Base-by-base conservation (phyloP, 2,797 vertebrate genomes). In the Arrhamphus sclerolepis region DNA sequence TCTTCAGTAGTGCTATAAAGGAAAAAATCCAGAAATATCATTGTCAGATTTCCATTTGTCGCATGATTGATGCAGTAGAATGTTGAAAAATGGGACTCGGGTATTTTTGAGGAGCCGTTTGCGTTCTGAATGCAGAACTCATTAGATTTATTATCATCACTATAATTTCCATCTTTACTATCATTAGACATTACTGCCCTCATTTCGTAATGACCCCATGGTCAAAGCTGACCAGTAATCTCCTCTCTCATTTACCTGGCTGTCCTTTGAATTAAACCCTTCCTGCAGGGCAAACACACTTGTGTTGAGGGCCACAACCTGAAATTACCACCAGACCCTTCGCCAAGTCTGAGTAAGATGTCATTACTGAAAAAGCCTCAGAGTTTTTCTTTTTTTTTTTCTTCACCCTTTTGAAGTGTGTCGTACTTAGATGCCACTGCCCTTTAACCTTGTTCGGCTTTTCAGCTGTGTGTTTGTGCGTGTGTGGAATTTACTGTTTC, bases 371-470 rank as follows among this genome's bases (percentile, higher is more conserved):
- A 76, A 68, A 60, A 71, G 54, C 72, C 67, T 77, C 58, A 7
- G 61, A 62, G 64, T 80, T 44, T 76, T 68, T 29, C 1, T 29
- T 29, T 29, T 29, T 7, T 7, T 29, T 13, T 34, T 34, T 11
- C 13, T 78, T 72, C 42, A 66, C 58, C 66, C 84, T 77, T 86
- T 89, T 88, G 73, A 89, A 87, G 88, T 88, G 84, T 87, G 85
- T 88, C 86, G 67, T 82, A 83, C 85, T 84, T 87, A 74, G 66
- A 82, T 82, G 73, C 61, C 24, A 0, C 47, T 51, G 73, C 49
- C 82, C 83, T 86, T 82, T 81, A 72, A 82, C 85, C 84, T 76
- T 50, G 68, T 65, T 29, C 4, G 62, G 48, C 60, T 77, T 75
- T 57, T 81, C 40, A 59, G 56, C 42, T 54, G 50, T 58, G 44